Base-by-base conservation (phyloP, 2,797 vertebrate species). In the Hipposideros larvatus region DNA sequence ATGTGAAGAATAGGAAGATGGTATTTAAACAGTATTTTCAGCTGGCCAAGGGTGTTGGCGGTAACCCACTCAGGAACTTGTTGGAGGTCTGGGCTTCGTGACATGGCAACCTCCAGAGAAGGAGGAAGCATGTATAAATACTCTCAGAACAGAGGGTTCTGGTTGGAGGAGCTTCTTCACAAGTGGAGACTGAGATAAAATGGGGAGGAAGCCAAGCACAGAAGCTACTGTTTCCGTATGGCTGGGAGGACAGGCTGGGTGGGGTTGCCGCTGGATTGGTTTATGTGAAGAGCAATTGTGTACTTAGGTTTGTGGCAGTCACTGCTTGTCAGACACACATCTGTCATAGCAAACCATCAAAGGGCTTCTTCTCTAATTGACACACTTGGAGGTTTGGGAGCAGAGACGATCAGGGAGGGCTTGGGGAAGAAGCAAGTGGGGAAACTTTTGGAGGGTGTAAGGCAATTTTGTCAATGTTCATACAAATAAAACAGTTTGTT, bases 11-110 rank as follows among this genome's bases (percentile, higher is more conserved):
- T 16, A 65, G 9, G 4, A 71, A 84, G 6, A 51, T 41, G 5
- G 11, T n/a, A 57, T 55, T 94, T 91, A 80, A 83, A 43, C 28
- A 53, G 15, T 51, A n/a, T 48, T 86, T 93, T 34, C 66, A 85
- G 37, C 55, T 18, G 34, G 61, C 63, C 18, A 14, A 46, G 16
- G 43, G 19, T 61, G 85, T 93, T 57, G 79, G 4, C 16, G 0
- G 1, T 78, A 55, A 86, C 16, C 1, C 3, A 26, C 3, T 11
- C 31, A 55, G 31, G 14, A 91, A 43, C 11, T 31, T 70, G 70
- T 2, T 71, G 16, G 28, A 31, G 63, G 3, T 10, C 15, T 22
- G 11, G 24, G 43, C 5, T 59, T 46, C 22, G 66, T 16, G 43
- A 48, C 34, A 46, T 14, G 7, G 5, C 3, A 7, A 34, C 2